Percentiles rank a stretch among this genome's conserved stretches.
phyloP scores from a whole-genome alignment of 2,797 vertebrate species.

The Philypnodon macrostomus region DNA sequence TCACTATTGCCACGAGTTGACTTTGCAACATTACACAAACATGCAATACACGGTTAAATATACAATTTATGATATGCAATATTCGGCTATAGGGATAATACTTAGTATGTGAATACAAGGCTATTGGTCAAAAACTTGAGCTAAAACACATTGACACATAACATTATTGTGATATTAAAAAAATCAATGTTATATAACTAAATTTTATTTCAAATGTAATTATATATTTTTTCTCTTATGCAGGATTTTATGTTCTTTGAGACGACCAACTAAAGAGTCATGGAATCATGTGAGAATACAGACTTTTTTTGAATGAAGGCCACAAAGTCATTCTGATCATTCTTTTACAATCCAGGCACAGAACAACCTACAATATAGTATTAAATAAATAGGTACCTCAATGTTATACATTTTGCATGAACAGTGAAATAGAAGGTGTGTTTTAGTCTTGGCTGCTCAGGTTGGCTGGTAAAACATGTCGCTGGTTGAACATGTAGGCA shows the following conservation, averaged over 20 bases:
- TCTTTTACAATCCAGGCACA: conserved; percentile 27
- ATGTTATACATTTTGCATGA: conserved; percentile 44
- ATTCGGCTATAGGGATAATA: too few relatives aligned
- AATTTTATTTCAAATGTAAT: too few relatives aligned
- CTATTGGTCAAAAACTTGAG: too few relatives aligned
- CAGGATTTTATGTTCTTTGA: conserved; percentile 86
- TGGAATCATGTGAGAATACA: conserved; percentile 5
- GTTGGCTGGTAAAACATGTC: conserved; percentile 23
- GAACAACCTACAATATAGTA: conserved; percentile 40
- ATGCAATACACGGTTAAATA: too few relatives aligned
- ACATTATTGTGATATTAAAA: too few relatives aligned
- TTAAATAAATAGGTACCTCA: conserved; percentile 20
- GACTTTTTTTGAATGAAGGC: conserved; percentile 45
- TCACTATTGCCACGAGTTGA: not conserved
- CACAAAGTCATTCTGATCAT: conserved; percentile 47
- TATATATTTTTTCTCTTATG: too few relatives aligned
- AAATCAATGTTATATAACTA: too few relatives aligned
- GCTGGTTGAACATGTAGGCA: conserved; percentile 4
- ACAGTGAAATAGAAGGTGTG: conserved; percentile 37
- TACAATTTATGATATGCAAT: too few relatives aligned
- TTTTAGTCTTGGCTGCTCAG: conserved; percentile 49
- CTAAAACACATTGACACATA: too few relatives aligned
- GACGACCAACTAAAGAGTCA: conserved; percentile 56
- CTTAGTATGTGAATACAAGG: too few relatives aligned
- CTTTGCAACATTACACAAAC: too few relatives aligned